A percentile compares a stretch with the other conserved stretches of the same genome.
These are phyloP conservation scores for Alcedo atthis DNA, from an alignment of 2,797 vertebrate genomes.

Conservation along the genomic window DNA sequence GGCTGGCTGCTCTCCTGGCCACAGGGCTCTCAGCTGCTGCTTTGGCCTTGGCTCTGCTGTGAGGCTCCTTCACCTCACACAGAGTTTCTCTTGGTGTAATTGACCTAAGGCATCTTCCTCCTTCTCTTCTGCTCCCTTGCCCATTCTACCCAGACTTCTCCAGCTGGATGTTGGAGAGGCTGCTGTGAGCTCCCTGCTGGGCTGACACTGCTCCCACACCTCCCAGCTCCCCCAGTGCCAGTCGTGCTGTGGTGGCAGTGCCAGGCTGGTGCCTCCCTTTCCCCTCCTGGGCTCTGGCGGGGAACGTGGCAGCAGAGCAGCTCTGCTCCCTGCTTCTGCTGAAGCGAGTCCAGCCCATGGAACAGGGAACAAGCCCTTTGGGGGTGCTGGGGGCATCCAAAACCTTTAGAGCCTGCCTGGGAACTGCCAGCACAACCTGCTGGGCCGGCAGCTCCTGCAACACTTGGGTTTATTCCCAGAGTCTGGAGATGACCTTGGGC, in stretches of 20 bases:
- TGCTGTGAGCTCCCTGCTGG: background rate
- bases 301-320: background rate
- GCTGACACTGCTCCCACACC: background rate
- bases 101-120: background rate
- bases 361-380: background rate
- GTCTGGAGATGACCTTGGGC: background rate
- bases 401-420: background rate
- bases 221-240: background rate
- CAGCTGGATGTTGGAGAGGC: background rate
- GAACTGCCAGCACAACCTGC: background rate
- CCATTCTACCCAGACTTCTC: background rate
- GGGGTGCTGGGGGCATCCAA: background rate
- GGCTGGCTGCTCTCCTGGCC: background rate
- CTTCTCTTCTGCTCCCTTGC: background rate
- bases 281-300: background rate
- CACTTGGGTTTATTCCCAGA: background rate
- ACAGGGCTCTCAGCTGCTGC: background rate
- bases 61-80: background rate
- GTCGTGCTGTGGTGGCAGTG: background rate
- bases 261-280: background rate
- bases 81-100: background rate
- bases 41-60: background rate
- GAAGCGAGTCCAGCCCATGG: fast-evolving
- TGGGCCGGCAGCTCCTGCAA: background rate
- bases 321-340: fast-evolving